These are phyloP conservation scores for Cephus pulcher DNA, from an alignment of 2,888 invertebrate genomes.

Conservation along the genomic window DNA sequence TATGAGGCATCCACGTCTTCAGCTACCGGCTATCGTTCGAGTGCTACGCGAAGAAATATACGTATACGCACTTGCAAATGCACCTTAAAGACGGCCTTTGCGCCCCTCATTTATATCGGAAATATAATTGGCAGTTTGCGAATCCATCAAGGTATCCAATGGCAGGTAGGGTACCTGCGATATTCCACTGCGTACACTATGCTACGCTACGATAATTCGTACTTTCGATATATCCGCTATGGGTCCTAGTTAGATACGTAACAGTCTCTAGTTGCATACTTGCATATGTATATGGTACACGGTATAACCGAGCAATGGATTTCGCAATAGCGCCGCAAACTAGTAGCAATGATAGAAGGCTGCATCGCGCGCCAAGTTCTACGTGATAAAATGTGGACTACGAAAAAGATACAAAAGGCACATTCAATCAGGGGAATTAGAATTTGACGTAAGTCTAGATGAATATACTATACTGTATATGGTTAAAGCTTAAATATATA, in stretches of 20 bases:
- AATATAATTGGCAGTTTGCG: constrained; percentile 45
- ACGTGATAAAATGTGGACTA: background rate
- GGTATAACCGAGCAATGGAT: background rate
- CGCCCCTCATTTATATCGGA: constrained; percentile 17
- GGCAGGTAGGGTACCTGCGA: constrained; percentile 37
- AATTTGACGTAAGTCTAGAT: background rate
- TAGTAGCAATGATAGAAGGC: background rate
- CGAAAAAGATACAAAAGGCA: background rate
- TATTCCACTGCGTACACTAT: background rate
- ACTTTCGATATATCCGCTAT: background rate
- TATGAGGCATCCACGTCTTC: background rate
- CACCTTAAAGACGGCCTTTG: background rate
- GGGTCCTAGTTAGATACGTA: background rate
- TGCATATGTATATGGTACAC: background rate
- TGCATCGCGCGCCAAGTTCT: background rate
- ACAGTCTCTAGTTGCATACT: background rate
- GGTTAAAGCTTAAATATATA: background rate
- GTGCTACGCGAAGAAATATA: constrained; percentile 10
- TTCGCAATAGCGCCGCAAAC: background rate
- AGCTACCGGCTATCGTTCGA: background rate
- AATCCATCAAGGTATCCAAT: constrained; percentile 41
- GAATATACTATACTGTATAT: no score
- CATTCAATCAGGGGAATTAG: background rate
- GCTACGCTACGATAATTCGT: background rate
- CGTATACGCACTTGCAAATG: constrained; percentile 13